Evolutionary conservation across 2,888 invertebrate genomes (phyloP), one percentile per base, ranked within the genome.

Genomic region (Caenorhabditis sp.): DNA sequence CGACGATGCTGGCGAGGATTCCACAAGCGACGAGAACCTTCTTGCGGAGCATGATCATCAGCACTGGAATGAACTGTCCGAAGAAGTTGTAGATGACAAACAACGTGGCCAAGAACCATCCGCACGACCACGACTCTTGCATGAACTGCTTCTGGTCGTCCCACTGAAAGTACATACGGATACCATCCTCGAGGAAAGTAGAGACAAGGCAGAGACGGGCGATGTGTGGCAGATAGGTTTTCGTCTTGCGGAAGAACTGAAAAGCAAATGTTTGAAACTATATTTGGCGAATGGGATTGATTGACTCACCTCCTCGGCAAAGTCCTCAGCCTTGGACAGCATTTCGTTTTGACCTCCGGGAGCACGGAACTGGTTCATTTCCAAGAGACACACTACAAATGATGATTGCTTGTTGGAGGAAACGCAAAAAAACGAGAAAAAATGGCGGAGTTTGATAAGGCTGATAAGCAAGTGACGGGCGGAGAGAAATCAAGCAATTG

Each of bases 121-220:
- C 98, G 93, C 98, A 97, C 56, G 95, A 95, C 99, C 91, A 91
- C 6, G 90, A 90, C 72, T 91, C 92, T 85, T 89, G 83, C 89
- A 92, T 90, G 77, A 91, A 92, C 50, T 87, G 92, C 88, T 93
- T 92, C 92, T 79, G 93, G 90, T 80, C 92, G 87, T 86, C 92
- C 92, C 92, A 94, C 92, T 99, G 99, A 92, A 96, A 95, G 95
- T 97, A 99, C 99, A 99, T 99, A 82, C 99, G 95, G 80, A 99
- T 94, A 1, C 99, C 99, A 94, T 99, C 99, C 93, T 99, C 99
- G 83, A 99, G 94, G 94, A 99, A 99, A 89, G 99, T 99, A 89
- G 97, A 97, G 92, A 99, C 97, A 80, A 99, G 94, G 93, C 98
- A 99, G 82, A 99, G 93, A 85, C 99, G 95, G 15, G 98, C 98